Evolutionary conservation across 2,113 vertebrate genomes (phyloP), one percentile per base, ranked within the genome.

Genomic region (Poicephalus gulielmi): DNA sequence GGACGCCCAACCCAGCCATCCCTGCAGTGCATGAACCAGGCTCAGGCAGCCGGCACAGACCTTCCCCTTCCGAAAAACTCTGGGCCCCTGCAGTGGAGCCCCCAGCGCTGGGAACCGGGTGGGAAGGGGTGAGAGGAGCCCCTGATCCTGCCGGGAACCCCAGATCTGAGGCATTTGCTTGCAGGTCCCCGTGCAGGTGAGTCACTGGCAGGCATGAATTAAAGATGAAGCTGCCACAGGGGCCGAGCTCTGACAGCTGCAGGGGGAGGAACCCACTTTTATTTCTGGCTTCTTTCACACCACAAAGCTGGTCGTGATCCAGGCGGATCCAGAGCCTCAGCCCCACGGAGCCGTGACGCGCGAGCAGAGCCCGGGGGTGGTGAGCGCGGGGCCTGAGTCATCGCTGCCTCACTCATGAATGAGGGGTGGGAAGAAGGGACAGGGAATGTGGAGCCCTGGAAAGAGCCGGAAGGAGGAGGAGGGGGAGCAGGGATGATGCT

Each of bases 261-360:
- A 41, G 87, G 73, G 85, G 79, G 79, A 93, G 89, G 86, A 92
- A 70, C 39, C 0, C 5, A 83, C 83, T 94, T 94, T 97, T 95
- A 96, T 96, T 97, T 94, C 44, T 62, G 93, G 95, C 87, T 75
- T 86, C 89, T 84, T 95, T 96, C 96, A 90, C 95, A 87, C 94
- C 90, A 88, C 88, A 69, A 83, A 86, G 87, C 92, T 94, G 96
- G 91, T 95, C 86, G 89, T 93, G 88, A 95, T 96, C 95, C 97
- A 95, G 83, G 53, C 80, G 97, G 94, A 84, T 87, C 70, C 88
- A 39, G 89, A 96, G 86, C 86, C 63, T 75, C 57, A 89, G 95
- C 93, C 86, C 92, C 94, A 44, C 70, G 8, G 92, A 76, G 92
- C 63, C 25, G 91, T 96, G 96, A 97, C 84, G 87, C 27, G 15